Evolutionary conservation across 2,113 vertebrate species (phyloP).

Genomic region (Ellobius talpinus): DNA sequence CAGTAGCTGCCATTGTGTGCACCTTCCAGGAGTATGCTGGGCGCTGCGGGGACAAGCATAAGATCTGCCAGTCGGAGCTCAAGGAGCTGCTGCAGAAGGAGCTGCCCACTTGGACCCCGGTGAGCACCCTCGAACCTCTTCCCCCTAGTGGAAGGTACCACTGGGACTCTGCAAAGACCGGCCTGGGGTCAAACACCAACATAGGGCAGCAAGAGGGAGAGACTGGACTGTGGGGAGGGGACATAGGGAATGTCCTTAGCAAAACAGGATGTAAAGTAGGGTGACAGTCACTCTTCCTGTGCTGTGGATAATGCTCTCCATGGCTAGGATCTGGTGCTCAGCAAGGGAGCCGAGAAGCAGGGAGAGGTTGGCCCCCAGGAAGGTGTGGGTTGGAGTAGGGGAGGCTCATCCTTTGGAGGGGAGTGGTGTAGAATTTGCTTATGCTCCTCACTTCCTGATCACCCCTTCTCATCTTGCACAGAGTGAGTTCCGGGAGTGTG

Average conservation of each 20-base stretch:
- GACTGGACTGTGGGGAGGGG: no score
- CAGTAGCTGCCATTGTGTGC: conserved; percentile 53
- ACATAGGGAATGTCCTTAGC: neutral
- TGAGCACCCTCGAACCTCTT: neutral
- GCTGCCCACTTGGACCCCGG: conserved; percentile 74
- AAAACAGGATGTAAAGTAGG: neutral
- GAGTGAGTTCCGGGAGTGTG: conserved; percentile 66
- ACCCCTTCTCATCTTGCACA: neutral
- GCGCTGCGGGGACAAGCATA: conserved; percentile 65
- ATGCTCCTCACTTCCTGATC: neutral
- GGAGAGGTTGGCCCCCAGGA: neutral
- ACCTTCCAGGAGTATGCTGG: conserved; percentile 72
- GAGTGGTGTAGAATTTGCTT: no score
- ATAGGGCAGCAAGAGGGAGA: neutral
- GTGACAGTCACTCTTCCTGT: neutral
- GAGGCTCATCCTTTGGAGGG: no score
- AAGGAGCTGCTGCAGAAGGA: conserved; percentile 80
- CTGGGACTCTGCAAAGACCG: neutral
- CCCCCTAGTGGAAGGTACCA: fast-evolving
- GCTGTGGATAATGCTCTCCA: neutral
- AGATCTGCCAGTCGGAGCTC: conserved; percentile 76
- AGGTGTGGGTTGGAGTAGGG: neutral
- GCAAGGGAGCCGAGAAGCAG: neutral
- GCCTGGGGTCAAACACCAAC: neutral
- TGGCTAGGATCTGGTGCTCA: no score